Conservation (phyloP, 2,113 vertebrate genomes). For the Hydrolagus affinis region DNA sequence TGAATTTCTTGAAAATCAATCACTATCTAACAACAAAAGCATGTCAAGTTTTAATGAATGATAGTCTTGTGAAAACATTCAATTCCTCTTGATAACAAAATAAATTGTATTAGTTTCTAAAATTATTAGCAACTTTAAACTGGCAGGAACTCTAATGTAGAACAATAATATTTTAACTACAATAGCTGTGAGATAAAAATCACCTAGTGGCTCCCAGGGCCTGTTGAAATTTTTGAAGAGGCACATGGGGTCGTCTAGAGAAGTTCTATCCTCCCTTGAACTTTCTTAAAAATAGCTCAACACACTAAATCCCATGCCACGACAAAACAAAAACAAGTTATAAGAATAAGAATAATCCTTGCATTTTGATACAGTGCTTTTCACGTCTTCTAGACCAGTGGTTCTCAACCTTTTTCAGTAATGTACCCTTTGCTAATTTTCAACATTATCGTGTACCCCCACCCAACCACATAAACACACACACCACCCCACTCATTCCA, state of each 20-base stretch:
- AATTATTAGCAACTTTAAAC: neutral
- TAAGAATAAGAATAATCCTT: too few relatives aligned
- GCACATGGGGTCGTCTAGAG: slow-evolving; percentile 11
- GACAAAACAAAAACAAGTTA: neutral
- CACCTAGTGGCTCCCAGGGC: neutral
- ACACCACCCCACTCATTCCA: too few relatives aligned
- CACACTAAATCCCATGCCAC: neutral
- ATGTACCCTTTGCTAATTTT: too few relatives aligned
- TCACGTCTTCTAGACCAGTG: too few relatives aligned
- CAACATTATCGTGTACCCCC: too few relatives aligned
- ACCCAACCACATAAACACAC: too few relatives aligned
- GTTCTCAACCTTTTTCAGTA: too few relatives aligned
- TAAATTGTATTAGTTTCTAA: neutral
- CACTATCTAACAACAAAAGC: slow-evolving; percentile 3
- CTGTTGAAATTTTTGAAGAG: neutral
- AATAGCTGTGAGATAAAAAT: neutral
- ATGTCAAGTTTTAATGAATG: neutral
- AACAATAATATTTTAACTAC: neutral
- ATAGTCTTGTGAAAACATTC: neutral
- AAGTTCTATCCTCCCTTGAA: neutral
- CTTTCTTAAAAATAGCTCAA: neutral
- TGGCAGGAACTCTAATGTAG: neutral
- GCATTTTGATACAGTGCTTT: too few relatives aligned
- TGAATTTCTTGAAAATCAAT: neutral
- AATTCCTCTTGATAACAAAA: neutral